Evolutionary conservation across 1,140 invertebrate genomes (phyloP).

Genomic region (Caerostris extrusa): DNA sequence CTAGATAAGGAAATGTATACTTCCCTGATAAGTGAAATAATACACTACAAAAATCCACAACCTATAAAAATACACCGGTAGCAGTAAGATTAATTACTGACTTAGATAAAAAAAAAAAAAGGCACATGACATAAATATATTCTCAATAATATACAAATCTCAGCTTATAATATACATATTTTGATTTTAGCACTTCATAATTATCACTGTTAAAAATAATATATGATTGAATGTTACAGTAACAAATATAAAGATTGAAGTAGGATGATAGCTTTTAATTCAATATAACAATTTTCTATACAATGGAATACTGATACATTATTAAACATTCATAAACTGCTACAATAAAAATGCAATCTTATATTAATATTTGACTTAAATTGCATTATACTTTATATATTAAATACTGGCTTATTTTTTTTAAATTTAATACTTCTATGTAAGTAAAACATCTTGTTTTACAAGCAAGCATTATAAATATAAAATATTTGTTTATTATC

Average conservation of each 20-base stretch:
- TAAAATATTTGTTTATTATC: too few species aligned
- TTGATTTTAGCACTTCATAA: neutral
- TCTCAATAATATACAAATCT: neutral
- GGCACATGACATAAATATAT: neutral
- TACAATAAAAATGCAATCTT: neutral
- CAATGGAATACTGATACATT: neutral
- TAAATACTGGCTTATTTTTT: too few species aligned
- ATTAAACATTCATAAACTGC: neutral
- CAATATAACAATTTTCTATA: neutral
- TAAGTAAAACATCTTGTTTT: too few species aligned
- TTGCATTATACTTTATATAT: too few species aligned
- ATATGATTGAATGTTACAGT: neutral
- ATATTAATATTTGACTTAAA: neutral
- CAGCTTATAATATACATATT: neutral
- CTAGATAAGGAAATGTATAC: neutral
- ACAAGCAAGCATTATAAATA: too few species aligned
- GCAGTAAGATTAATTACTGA: neutral
- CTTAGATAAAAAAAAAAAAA: neutral
- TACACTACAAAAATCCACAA: neutral
- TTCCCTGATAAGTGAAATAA: neutral
- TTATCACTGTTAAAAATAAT: neutral
- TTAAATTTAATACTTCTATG: too few species aligned
- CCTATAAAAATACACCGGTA: neutral
- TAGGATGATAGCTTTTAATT: neutral
- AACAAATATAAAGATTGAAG: neutral